Evolutionary conservation across 2,888 invertebrate genomes (phyloP).

Genomic region (Odontocolon sp.): DNA sequence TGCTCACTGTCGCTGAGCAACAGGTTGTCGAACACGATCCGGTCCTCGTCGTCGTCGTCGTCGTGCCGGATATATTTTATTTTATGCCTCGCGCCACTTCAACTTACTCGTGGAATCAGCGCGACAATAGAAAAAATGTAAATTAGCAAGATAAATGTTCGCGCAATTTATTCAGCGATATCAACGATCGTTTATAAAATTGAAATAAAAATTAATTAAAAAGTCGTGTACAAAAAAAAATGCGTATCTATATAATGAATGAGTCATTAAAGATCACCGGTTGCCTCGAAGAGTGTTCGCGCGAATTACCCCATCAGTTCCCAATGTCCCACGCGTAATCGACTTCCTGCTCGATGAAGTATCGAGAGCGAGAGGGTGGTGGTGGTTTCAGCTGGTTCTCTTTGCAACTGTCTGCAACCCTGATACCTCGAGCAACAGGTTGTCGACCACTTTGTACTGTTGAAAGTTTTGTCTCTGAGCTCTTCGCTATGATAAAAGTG

Average conservation of each 20-base stretch:
- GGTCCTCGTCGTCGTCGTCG: slow-evolving; percentile 28
- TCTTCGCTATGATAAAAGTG: slow-evolving; percentile 46
- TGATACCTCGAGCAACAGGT: slow-evolving; percentile 65
- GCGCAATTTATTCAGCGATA: slow-evolving; percentile 22
- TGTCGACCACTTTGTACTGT: slow-evolving; percentile 62
- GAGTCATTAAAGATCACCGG: slow-evolving; percentile 19
- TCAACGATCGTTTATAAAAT: slow-evolving; percentile 2
- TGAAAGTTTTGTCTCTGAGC: slow-evolving; percentile 45
- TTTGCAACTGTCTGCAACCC: neutral
- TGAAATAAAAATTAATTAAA: slow-evolving; percentile 1
- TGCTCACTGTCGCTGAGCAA: slow-evolving; percentile 47
- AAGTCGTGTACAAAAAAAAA: slow-evolving; percentile 27
- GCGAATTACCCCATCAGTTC: slow-evolving; percentile 19
- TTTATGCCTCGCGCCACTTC: neutral
- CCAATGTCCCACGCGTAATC: neutral
- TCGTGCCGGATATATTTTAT: slow-evolving; percentile 29
- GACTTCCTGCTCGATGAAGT: slow-evolving; percentile 45
- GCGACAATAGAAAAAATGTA: slow-evolving; percentile 47
- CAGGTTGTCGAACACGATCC: slow-evolving; percentile 60
- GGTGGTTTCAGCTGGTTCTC: neutral
- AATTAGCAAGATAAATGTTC: no score
- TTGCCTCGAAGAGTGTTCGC: slow-evolving; percentile 36
- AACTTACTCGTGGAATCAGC: neutral
- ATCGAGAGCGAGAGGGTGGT: slow-evolving; percentile 20
- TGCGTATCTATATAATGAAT: slow-evolving; percentile 20